Evolutionary conservation across 2,797 vertebrate species (phyloP).

Genomic region (Varecia variegata): DNA sequence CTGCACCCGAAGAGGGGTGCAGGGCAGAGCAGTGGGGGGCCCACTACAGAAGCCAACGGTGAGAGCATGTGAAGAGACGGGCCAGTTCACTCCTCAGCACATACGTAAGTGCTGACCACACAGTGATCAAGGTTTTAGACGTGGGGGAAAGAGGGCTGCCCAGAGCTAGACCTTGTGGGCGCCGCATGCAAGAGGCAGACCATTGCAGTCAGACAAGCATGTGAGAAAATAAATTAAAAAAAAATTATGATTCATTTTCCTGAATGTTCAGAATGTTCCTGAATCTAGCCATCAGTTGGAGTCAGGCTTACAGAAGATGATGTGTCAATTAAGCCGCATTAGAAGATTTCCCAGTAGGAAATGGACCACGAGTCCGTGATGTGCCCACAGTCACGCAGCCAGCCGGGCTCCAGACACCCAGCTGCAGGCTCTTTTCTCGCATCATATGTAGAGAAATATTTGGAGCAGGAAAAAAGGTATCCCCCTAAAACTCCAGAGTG

Average conservation of each 20-base stretch:
- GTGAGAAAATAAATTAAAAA: no score
- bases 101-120: no score
- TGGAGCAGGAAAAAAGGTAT: neutral
- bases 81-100: neutral
- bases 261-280: neutral
- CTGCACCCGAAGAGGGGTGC: neutral
- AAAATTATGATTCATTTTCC: no score
- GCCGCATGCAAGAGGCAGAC: no score
- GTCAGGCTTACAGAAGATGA: neutral
- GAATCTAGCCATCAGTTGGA: neutral
- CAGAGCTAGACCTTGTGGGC: neutral
- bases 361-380: no score
- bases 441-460: neutral
- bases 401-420: neutral
- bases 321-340: neutral
- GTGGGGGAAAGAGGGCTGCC: no score
- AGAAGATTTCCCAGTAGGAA: neutral
- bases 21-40: neutral
- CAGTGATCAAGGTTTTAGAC: neutral
- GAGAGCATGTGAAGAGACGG: neutral
- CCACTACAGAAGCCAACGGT: no score
- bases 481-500: neutral
- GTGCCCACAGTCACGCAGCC: accelerated
- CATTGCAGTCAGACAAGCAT: neutral
- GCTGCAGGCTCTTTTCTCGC: neutral